Evolutionary conservation across 2,888 invertebrate genomes (phyloP), one percentile per base, ranked within the genome.

Genomic region (Hyles lineata): DNA sequence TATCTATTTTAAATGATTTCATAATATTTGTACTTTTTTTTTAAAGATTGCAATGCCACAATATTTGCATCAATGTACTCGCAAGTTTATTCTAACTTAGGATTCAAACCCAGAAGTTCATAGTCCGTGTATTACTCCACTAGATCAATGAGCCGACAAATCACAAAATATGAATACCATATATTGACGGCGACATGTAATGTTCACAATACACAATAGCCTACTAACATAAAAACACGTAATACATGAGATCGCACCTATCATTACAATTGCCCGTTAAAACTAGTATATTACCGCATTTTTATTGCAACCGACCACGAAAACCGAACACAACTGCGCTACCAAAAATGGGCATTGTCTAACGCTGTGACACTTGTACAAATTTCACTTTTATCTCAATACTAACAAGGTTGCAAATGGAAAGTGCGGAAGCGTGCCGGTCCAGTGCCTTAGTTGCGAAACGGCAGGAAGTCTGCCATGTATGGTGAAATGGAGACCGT

Each of bases 271-370:
- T 35, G 32, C n/a, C 29, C 32, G 32, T 67, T n/a, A 67, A 25
- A 50, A 50, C 15, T 9, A 23, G 19, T 17, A 19, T 6, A 43
- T 67, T 67, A 67, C 67, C 67, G 67, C 67, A 67, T 50, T 50
- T 67, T 67, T 67, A 67, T 67, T 67, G 23, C 43, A 21, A 23
- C 67, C 50, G 11, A 50, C 43, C 67, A 67, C 67, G 67, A 84
- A 82, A 85, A 71, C 73, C 75, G 52, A 77, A 70, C 76, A 77
- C 78, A 77, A 79, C 23, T 23, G 77, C 60, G 85, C 85, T 83
- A 85, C 89, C 88, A 86, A 87, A 89, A 86, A 89, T 86, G 89
- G 89, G 77, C 82, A 87, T 85, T 78, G 58, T 84, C 81, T 85
- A 78, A 77, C 79, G 71, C 73, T 52, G 23, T 67, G 59, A 23